Conservation (phyloP, 2,797 vertebrate genomes). For the Macroramphosus scolopax region DNA sequence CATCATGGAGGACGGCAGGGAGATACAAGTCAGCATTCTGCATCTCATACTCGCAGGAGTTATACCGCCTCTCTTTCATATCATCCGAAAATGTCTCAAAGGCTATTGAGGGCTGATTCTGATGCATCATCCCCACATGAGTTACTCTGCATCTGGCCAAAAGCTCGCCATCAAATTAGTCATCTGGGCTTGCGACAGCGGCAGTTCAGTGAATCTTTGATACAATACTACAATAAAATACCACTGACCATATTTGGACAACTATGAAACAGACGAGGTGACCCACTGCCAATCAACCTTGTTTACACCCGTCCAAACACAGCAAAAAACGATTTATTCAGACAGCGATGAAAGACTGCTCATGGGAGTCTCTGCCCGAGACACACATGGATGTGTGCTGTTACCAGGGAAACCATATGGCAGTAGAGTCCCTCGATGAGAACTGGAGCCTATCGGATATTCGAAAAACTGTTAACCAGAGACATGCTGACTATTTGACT, state of each 20-base stretch:
- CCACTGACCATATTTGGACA: not conserved
- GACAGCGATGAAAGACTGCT: slow-evolving; percentile 14
- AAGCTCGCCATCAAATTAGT: slow-evolving; percentile 26
- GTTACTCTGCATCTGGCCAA: slow-evolving; percentile 27
- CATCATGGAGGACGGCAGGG: not conserved
- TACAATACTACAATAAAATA: no score
- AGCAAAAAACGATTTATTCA: slow-evolving; percentile 6
- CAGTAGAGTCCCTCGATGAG: not conserved
- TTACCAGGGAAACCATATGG: slow-evolving; percentile 44
- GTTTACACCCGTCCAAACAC: not conserved
- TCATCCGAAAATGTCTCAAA: slow-evolving; percentile 8
- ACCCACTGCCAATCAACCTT: not conserved
- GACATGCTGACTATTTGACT: slow-evolving; percentile 1
- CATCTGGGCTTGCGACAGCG: slow-evolving; percentile 1
- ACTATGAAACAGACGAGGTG: not conserved
- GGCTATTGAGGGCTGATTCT: slow-evolving; percentile 12
- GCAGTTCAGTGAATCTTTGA: not conserved
- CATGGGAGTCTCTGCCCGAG: slow-evolving; percentile 15
- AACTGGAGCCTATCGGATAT: slow-evolving; percentile 1
- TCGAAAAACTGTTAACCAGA: slow-evolving; percentile 1
- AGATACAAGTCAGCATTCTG: slow-evolving; percentile 2
- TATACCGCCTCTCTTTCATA: slow-evolving; percentile 16
- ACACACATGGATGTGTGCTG: slow-evolving; percentile 27
- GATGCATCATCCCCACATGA: slow-evolving; percentile 17
- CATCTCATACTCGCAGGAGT: slow-evolving; percentile 1